phyloP scores from a whole-genome alignment of 2,113 vertebrate species.

The Mustelus asterias region DNA sequence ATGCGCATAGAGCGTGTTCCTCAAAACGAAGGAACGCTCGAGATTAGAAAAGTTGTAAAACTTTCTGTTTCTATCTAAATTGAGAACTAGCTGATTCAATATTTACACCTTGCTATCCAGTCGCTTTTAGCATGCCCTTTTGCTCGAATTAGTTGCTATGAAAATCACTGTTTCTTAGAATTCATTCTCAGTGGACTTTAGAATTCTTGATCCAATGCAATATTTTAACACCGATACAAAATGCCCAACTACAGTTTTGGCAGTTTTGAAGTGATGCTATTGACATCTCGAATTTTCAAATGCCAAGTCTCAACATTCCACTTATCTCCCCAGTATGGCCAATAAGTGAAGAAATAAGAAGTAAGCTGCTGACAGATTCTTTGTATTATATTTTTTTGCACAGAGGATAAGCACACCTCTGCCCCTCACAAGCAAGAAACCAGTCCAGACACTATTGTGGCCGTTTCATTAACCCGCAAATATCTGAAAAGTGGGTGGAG shows the following conservation, averaged over 20 bases:
- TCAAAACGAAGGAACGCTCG: background rate
- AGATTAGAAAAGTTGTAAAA: background rate
- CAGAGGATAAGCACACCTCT: background rate
- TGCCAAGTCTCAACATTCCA: background rate
- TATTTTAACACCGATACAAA: background rate
- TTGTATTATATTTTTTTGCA: background rate
- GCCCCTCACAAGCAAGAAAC: background rate
- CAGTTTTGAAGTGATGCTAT: background rate
- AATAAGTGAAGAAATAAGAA: background rate
- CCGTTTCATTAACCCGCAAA: background rate
- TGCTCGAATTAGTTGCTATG: background rate
- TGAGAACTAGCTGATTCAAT: background rate
- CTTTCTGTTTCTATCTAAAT: background rate
- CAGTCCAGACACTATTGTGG: background rate
- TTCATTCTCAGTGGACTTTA: background rate
- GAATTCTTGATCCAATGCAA: background rate
- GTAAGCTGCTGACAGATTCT: background rate
- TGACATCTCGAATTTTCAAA: background rate
- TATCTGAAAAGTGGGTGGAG: background rate
- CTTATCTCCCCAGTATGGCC: background rate
- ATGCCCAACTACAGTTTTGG: background rate
- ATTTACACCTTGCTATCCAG: background rate
- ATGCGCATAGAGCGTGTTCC: background rate
- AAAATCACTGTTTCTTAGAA: background rate
- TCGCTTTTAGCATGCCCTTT: background rate